A percentile compares a stretch with the other conserved stretches of the same genome.
Conservation (phyloP, 2,888 invertebrate genomes). For the Drosophila rellima region DNA sequence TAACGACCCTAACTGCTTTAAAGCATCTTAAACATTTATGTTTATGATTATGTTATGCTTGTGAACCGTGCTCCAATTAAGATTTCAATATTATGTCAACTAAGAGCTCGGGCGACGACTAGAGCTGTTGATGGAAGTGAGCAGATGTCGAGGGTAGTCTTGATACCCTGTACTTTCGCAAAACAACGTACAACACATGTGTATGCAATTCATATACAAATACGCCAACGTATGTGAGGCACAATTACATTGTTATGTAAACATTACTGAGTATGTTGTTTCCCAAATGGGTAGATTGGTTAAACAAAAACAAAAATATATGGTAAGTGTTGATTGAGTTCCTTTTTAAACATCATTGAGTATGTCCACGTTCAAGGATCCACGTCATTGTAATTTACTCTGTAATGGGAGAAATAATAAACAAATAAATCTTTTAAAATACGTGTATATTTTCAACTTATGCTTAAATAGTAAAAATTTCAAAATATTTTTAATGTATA, state of each 20-base stretch:
- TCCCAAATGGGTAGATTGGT: not conserved
- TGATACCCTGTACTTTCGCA: conserved; percentile 1
- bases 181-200: conserved; percentile 11
- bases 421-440: not conserved
- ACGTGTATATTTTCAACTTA: not conserved
- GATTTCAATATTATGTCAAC: conserved; percentile 22
- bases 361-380: not conserved
- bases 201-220: not conserved
- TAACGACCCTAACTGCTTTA: conserved; percentile 6
- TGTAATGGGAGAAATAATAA: not conserved
- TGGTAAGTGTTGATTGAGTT: not conserved
- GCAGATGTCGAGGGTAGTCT: not conserved
- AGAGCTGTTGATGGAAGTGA: conserved; percentile 31
- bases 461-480: not conserved
- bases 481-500: not conserved
- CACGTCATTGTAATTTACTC: not conserved
- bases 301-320: not conserved
- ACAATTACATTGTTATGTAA: conserved; percentile 6
- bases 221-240: not conserved
- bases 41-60: conserved; percentile 17
- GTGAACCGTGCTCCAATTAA: conserved; percentile 4
- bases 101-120: conserved; percentile 39
- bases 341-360: not conserved
- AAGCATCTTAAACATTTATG: conserved; percentile 24
- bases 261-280: conserved; percentile 21